Percentiles rank a stretch among this genome's conserved stretches.
phyloP scores from a whole-genome alignment of 2,113 vertebrate genomes.

The Pachycephala philippinensis region DNA sequence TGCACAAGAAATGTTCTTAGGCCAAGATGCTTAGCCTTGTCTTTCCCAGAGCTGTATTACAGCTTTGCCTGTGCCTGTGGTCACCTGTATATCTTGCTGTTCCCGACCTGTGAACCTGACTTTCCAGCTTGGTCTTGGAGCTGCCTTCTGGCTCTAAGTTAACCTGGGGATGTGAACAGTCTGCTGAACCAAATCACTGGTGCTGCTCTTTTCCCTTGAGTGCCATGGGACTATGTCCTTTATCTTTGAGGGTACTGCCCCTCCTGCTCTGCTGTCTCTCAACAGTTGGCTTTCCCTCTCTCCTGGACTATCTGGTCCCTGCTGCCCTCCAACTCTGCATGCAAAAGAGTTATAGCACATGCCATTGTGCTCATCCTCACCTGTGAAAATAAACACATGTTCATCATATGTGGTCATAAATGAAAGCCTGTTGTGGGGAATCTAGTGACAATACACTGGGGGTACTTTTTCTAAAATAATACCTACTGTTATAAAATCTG shows the following conservation, averaged over 20 bases:
- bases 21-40: background rate
- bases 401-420: background rate
- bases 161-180: background rate
- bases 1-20: background rate
- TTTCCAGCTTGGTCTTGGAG: background rate
- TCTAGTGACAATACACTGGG: background rate
- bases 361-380: rapidly evolving
- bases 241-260: background rate
- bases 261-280: background rate
- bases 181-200: background rate
- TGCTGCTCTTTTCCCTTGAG: background rate
- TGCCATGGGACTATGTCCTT: too few species aligned
- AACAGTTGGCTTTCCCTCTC: background rate
- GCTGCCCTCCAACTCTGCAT: background rate
- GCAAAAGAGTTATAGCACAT: rapidly evolving
- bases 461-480: background rate
- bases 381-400: background rate
- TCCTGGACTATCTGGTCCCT: background rate
- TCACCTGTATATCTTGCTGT: rapidly evolving
- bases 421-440: background rate
- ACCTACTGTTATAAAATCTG: background rate
- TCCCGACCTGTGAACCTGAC: background rate
- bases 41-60: background rate
- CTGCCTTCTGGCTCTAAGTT: background rate
- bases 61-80: background rate